Conservation (phyloP, 2,113 vertebrate genomes). For the Salminus brasiliensis region DNA sequence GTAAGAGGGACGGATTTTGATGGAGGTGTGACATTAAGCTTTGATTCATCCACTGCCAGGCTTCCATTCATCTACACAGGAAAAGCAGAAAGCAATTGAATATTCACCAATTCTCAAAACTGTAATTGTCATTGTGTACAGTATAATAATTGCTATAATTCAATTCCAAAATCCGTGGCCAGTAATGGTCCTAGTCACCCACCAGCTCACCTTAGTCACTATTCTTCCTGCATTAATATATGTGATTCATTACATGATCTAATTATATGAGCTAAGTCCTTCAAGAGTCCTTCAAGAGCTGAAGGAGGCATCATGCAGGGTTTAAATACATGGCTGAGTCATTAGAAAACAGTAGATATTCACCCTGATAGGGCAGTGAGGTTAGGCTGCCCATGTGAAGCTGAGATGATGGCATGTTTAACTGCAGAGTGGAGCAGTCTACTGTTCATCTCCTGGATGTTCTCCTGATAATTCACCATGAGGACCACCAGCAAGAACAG, state of each 20-base stretch:
- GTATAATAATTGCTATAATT: too few relatives aligned
- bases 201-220: too few relatives aligned
- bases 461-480: conserved; percentile 79
- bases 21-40: conserved; percentile 71
- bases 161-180: too few relatives aligned
- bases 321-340: too few relatives aligned
- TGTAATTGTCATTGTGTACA: too few relatives aligned
- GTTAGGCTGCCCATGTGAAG: conserved; percentile 54
- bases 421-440: conserved; percentile 67
- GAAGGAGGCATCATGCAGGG: too few relatives aligned
- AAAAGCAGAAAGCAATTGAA: not conserved
- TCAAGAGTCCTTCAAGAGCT: too few relatives aligned
- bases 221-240: too few relatives aligned
- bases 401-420: conserved; percentile 58
- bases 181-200: too few relatives aligned
- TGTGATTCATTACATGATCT: too few relatives aligned
- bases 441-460: conserved; percentile 65
- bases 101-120: too few relatives aligned
- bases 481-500: conserved; percentile 78
- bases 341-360: not conserved
- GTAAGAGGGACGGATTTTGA: conserved; percentile 61
- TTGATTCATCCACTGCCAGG: conserved; percentile 70
- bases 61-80: conserved; percentile 67
- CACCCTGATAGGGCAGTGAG: conserved; percentile 69
- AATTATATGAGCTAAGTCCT: not conserved